Percentiles rank a stretch among this genome's conserved stretches.
Evolutionary conservation across 2,113 vertebrate genomes (phyloP).

Genomic region (Corvus moneduloides): DNA sequence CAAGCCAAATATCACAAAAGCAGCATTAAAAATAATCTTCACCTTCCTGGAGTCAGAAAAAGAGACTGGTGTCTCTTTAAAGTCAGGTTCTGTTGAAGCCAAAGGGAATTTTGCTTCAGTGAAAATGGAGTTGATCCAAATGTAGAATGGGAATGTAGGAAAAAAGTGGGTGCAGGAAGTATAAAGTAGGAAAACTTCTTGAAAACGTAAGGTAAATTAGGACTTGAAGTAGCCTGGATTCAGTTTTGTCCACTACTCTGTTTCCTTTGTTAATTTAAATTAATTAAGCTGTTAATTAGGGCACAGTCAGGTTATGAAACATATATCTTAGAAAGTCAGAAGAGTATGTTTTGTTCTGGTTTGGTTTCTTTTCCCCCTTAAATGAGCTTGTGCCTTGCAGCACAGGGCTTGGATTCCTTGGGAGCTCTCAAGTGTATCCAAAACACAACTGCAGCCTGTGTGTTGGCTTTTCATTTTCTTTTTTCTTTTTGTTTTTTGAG

Average conservation of each 20-base stretch:
- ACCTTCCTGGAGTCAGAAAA: not conserved
- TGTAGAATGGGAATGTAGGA: not conserved
- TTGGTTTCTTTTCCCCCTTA: not conserved
- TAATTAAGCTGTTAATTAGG: not conserved
- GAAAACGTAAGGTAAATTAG: not conserved
- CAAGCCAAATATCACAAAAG: not conserved
- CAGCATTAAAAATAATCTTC: not conserved
- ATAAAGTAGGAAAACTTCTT: not conserved
- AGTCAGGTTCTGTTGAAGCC: not conserved
- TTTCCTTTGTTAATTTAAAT: not conserved
- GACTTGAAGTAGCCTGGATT: not conserved
- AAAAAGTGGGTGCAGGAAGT: not conserved
- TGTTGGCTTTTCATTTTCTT: not conserved
- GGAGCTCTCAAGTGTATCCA: conserved; percentile 2
- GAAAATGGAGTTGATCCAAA: conserved; percentile 13
- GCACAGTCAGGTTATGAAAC: not conserved
- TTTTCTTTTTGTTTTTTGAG: not conserved
- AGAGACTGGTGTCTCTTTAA: not conserved
- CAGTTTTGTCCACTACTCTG: not conserved
- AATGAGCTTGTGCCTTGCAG: not conserved
- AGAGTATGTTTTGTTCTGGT: not conserved
- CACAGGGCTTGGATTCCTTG: not conserved
- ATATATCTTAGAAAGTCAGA: not conserved
- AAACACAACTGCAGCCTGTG: not conserved
- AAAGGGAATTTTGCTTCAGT: conserved; percentile 43